phyloP scores from a whole-genome alignment of 2,797 vertebrate genomes.

The Neomorphus geoffroyi region DNA sequence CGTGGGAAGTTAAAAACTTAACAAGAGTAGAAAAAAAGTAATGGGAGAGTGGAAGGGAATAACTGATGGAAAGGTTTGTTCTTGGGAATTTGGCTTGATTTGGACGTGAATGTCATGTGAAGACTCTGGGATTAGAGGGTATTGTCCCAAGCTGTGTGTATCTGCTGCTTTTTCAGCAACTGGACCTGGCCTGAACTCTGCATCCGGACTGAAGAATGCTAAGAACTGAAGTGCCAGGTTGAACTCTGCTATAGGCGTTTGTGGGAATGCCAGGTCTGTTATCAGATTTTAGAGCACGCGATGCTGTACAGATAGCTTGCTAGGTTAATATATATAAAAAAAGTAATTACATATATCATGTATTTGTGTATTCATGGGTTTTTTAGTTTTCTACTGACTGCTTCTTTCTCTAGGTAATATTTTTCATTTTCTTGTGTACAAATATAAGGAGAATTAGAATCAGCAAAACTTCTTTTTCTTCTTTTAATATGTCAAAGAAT shows the following conservation, averaged over 20 bases:
- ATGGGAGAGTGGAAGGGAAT: background rate
- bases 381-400: background rate
- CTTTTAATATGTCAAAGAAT: background rate
- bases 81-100: background rate
- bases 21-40: background rate
- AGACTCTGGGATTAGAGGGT: background rate
- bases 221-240: background rate
- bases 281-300: rapidly evolving
- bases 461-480: background rate
- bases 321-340: background rate
- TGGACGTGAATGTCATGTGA: background rate
- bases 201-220: background rate
- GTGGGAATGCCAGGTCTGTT: background rate
- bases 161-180: background rate
- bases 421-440: background rate
- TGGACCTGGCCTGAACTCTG: background rate
- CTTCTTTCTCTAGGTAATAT: background rate
- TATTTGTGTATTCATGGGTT: background rate
- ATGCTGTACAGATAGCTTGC: background rate
- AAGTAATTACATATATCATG: background rate
- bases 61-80: background rate
- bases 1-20: background rate
- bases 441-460: background rate
- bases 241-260: background rate
- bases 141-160: background rate